phyloP scores from a whole-genome alignment of 2,888 invertebrate genomes.

The Troglohyphantes excavatus region DNA sequence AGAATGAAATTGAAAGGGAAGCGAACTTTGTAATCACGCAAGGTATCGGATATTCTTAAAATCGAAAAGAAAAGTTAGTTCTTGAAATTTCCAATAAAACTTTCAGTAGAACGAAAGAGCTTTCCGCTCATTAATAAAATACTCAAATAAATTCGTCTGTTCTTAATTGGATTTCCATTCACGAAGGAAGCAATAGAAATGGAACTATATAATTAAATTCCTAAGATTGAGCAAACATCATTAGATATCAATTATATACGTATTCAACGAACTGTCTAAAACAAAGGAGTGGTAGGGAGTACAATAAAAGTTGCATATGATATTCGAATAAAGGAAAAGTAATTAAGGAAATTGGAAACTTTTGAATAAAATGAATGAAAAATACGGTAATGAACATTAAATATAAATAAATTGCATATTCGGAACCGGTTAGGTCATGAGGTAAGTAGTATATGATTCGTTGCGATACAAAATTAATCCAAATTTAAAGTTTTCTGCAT shows the following conservation, averaged over 20 bases:
- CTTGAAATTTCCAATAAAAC: not conserved
- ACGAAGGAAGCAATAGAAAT: not conserved
- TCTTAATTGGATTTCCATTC: not conserved
- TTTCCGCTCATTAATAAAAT: too few relatives aligned
- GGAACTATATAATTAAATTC: not conserved
- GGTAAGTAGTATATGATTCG: too few relatives aligned
- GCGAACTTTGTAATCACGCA: not conserved
- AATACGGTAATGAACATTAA: not conserved
- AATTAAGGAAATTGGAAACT: not conserved
- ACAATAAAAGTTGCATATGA: not conserved
- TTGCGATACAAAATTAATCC: too few relatives aligned
- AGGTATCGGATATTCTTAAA: not conserved
- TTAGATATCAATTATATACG: not conserved
- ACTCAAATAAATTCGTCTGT: not conserved
- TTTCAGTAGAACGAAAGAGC: too few relatives aligned
- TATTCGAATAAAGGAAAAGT: not conserved
- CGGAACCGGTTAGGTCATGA: not conserved
- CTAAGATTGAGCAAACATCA: not conserved
- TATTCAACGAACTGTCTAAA: not conserved
- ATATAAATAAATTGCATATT: not conserved
- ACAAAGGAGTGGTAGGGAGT: not conserved
- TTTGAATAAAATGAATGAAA: not conserved
- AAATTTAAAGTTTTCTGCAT: too few relatives aligned
- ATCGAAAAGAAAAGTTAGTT: not conserved
- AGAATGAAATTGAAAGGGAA: not conserved